phyloP scores from a whole-genome alignment of 2,113 vertebrate genomes.

The Elephas maximus region DNA sequence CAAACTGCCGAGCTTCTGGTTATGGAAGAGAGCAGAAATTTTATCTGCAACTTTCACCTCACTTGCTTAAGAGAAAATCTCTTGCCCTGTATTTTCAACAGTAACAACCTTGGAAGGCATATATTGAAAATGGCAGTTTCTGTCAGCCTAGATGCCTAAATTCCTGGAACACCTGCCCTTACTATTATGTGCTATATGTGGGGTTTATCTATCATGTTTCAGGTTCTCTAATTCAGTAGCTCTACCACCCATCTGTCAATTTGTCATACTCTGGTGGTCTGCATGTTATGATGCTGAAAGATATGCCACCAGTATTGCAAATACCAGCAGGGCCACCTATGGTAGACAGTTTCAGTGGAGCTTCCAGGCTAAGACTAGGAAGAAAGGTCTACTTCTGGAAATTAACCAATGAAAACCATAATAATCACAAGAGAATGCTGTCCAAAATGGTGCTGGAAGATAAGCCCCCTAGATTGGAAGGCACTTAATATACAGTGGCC shows the following conservation, averaged over 20 bases:
- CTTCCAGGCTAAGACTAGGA: too few relatives aligned
- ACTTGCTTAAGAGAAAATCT: constrained; percentile 19
- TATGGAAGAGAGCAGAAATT: background rate
- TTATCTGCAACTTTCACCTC: background rate
- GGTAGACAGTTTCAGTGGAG: too few relatives aligned
- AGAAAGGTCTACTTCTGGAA: background rate
- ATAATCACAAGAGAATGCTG: background rate
- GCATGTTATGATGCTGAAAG: too few relatives aligned
- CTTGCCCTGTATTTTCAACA: background rate
- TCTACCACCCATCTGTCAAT: background rate
- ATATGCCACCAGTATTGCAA: too few relatives aligned
- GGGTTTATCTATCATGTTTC: background rate
- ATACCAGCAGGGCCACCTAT: too few relatives aligned
- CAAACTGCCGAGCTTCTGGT: too few relatives aligned
- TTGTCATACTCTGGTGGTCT: too few relatives aligned
- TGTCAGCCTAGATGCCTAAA: background rate
- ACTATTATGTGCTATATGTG: background rate
- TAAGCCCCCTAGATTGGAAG: background rate
- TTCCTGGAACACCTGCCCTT: background rate
- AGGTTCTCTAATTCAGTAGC: constrained; percentile 25
- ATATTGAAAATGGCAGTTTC: background rate
- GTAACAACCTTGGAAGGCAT: background rate
- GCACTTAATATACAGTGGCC: background rate
- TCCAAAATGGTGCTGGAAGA: background rate
- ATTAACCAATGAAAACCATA: background rate